phyloP scores from a whole-genome alignment of 2,113 vertebrate species.

The Cyanoliseus patagonus region DNA sequence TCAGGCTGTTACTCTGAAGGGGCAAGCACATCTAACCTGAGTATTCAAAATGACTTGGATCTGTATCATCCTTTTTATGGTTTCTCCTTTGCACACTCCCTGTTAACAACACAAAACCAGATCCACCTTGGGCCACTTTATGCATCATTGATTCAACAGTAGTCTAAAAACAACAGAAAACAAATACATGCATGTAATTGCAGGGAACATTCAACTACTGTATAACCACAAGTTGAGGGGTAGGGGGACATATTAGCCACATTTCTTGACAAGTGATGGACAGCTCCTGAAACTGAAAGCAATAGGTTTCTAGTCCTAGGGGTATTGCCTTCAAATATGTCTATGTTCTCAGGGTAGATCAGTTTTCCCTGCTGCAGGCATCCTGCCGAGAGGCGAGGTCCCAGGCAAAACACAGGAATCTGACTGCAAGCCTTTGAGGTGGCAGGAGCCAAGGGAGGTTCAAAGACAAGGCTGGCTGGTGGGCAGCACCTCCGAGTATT shows the following conservation, averaged over 20 bases:
- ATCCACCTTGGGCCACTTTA: background rate
- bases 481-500: slow-evolving; percentile 74
- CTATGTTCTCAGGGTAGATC: slow-evolving; percentile 78
- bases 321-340: slow-evolving; percentile 80
- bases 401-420: slow-evolving; percentile 77
- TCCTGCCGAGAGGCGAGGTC: slow-evolving; percentile 77
- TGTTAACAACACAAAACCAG: background rate
- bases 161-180: background rate
- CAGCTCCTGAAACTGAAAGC: slow-evolving; percentile 82
- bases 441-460: slow-evolving; percentile 78
- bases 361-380: slow-evolving; percentile 70
- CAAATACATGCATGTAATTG: background rate
- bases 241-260: slow-evolving; percentile 4
- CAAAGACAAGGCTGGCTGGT: slow-evolving; percentile 81
- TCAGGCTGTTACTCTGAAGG: background rate
- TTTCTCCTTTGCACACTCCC: background rate
- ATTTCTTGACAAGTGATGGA: slow-evolving; percentile 78
- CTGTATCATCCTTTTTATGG: background rate
- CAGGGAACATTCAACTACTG: background rate
- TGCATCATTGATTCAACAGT: background rate
- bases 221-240: background rate
- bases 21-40: background rate
- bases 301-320: slow-evolving; percentile 76
- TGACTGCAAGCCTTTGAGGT: slow-evolving; percentile 78
- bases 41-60: background rate